These are phyloP conservation scores for Adelognathus sp. DNA, from an alignment of 2,888 invertebrate genomes.

Conservation along the genomic window DNA sequence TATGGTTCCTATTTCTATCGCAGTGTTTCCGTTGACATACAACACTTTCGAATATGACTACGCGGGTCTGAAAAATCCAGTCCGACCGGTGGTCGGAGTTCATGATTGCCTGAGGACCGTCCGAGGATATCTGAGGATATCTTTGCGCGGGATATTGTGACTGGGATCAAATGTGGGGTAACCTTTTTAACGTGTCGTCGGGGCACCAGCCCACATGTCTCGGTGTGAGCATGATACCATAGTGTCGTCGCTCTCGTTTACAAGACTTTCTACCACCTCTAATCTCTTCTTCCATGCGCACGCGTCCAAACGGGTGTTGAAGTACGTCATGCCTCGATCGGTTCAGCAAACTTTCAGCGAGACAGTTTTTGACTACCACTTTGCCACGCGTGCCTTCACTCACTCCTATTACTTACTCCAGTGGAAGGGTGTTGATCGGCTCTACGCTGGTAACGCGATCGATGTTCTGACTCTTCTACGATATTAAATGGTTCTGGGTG, in stretches of 20 bases:
- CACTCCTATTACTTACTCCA: background rate
- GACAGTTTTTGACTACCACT: constrained; percentile 8
- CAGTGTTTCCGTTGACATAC: too few species aligned
- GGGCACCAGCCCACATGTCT: constrained; percentile 21
- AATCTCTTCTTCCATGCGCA: constrained; percentile 56
- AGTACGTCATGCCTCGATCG: constrained; percentile 58
- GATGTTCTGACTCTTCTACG: background rate
- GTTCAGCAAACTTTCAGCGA: constrained; percentile 13
- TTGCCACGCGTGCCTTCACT: constrained; percentile 7
- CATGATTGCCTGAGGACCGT: too few species aligned
- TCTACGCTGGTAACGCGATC: background rate
- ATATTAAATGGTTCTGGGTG: too few species aligned
- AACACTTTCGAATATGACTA: too few species aligned
- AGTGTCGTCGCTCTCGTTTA: background rate
- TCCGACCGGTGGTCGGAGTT: too few species aligned
- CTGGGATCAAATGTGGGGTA: too few species aligned
- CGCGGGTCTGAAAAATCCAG: too few species aligned
- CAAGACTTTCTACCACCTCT: background rate
- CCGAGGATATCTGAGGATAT: too few species aligned
- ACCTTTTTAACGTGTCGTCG: too few species aligned
- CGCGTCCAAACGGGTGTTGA: constrained; percentile 68
- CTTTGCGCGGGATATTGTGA: too few species aligned
- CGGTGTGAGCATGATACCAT: constrained; percentile 3
- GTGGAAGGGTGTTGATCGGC: background rate
- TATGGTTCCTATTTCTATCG: too few species aligned